Conservation (phyloP, 2,888 invertebrate species). For the Neocrepidodera transversa region DNA sequence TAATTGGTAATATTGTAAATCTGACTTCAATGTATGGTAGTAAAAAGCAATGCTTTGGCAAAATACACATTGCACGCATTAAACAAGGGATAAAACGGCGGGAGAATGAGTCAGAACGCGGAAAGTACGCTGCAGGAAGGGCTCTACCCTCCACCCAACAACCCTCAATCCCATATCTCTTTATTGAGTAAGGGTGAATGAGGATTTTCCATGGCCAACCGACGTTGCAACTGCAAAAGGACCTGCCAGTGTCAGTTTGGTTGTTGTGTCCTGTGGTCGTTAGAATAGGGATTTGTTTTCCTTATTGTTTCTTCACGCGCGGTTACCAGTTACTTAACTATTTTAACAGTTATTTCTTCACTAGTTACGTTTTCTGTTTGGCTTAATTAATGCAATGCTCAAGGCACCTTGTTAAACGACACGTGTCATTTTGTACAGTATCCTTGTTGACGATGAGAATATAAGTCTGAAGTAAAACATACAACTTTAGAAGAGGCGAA, state of each 20-base stretch:
- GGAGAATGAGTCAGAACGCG: conserved; percentile 55
- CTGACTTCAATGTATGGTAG: conserved; percentile 1
- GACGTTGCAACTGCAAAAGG: conserved; percentile 57
- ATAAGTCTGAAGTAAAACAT: conserved; percentile 26
- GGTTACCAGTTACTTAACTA: conserved; percentile 10
- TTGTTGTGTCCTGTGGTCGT: conserved; percentile 61
- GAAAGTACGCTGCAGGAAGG: conserved; percentile 48
- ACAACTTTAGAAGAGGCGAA: no score
- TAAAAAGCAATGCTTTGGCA: conserved; percentile 31
- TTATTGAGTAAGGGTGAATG: conserved; percentile 56
- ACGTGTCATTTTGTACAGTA: conserved; percentile 12
- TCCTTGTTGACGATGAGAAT: conserved; percentile 27
- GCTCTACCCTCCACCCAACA: conserved; percentile 37
- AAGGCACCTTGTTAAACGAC: conserved; percentile 30
- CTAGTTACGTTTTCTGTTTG: not conserved
- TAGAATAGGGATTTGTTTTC: conserved; percentile 46
- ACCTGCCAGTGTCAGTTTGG: conserved; percentile 60
- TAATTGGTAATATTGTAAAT: not conserved
- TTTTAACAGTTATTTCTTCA: not conserved
- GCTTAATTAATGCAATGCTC: conserved; percentile 9
- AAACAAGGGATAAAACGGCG: conserved; percentile 38
- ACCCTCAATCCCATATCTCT: conserved; percentile 53
- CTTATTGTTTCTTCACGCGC: conserved; percentile 19
- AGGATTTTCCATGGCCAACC: conserved; percentile 57
- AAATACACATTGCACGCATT: conserved; percentile 38